Base-by-base conservation (phyloP, 2,797 vertebrate genomes). In the Chanos chanos region DNA sequence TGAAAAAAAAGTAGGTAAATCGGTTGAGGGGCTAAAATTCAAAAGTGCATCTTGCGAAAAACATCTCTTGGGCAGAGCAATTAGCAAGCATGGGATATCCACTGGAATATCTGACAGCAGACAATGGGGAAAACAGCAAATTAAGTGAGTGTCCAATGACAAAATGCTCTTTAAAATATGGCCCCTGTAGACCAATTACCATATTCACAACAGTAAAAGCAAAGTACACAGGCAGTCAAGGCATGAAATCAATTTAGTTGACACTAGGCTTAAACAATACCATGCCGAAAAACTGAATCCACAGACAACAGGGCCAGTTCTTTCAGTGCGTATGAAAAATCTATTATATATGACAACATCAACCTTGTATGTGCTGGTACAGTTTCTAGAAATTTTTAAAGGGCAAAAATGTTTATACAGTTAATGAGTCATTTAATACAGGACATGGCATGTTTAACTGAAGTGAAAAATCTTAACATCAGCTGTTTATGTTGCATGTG, bases 211-310 rank as follows among this genome's bases (percentile, higher is more conserved):
- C 34, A 44, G 45, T 21, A 39, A 58, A 53, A 51, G 37, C 60
- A 44, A 39, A 51, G 53, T 22, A 50, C 24, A 41, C 30, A 66
- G n/a, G n/a, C n/a, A 63, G 37, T 50, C 50, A 47, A 50, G 62
- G 50, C 51, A 64, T 43, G 24, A 37, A 76, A 70, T 72, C 56
- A 76, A 62, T 73, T 72, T 48, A 64, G 49, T 10, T 31, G 40
- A 45, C 52, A 50, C 71, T 41, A 55, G 25, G 8, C 19, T 52
- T 53, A 68, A 60, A 70, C 39, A 73, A 61, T 61, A 66, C 69
- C 31, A 73, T 65, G n/a, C n/a, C n/a, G n/a, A n/a, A n/a, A n/a
- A n/a, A n/a, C n/a, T n/a, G n/a, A n/a, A n/a, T n/a, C n/a, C n/a
- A n/a, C n/a, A n/a, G n/a, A n/a, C n/a, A n/a, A n/a, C n/a, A n/a